Base-by-base conservation (phyloP, 2,113 vertebrate genomes). In the Ardeotis arabs region DNA sequence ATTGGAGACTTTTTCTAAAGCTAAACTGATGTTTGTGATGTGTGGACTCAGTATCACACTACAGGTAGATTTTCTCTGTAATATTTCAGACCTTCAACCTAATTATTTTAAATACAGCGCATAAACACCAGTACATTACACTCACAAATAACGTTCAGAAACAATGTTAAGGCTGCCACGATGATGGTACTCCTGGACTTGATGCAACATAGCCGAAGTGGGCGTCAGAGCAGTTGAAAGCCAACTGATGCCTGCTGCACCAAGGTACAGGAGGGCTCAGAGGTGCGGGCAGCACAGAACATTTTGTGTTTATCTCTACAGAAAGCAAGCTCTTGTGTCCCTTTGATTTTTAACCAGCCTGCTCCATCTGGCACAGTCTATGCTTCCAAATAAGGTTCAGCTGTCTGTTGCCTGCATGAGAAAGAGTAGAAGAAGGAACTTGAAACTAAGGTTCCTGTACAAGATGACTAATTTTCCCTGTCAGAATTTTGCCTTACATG, bases 311-410 rank as follows among this genome's bases (percentile, higher is more conserved):
- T 93, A 28, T 88, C 56, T 93, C 59, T 67, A 35, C 63, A 63
- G 58, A 73, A 93, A 93, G 23, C 53, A 87, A 53, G 31, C 41
- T 62, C 31, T 76, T 85, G n/a, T 80, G 70, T 93, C 50, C 78
- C 52, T 94, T 91, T 33, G 68, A n/a, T 95, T 96, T 92, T 73
- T 60, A 86, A 87, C 53, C 87, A 79, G 24, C 10, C 56, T 90
- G 25, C 73, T 95, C 91, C 93, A 89, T 94, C 90, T 97, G 93
- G 50, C 64, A 49, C 10, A 39, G 19, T 83, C 68, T 63, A 2
- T 10, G 4, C 31, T 92, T 96, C 74, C 75, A 92, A 86, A 80
- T 47, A 62, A 66, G 50, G 72, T 90, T 83, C 67, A 86, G 15
- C 27, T 31, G 14, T 83, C 63, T 90, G 23, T 60, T 87, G 44